Evolutionary conservation across 1,140 invertebrate genomes (phyloP), one percentile per base, ranked within the genome.

Genomic region (Drosophila ficusphila): DNA sequence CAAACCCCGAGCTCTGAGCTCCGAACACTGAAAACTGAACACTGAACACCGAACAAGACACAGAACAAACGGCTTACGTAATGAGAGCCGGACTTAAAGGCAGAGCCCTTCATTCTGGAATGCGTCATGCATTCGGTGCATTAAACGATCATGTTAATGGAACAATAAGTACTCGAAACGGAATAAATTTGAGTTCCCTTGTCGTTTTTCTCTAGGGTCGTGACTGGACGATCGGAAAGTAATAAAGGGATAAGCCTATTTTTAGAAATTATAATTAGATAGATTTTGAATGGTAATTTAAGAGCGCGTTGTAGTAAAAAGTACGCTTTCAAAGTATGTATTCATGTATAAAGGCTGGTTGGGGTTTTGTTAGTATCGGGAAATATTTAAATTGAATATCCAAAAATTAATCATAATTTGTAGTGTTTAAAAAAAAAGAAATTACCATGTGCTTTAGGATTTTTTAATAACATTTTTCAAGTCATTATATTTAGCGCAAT

Each of bases 21-120:
- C 27, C 27, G 9, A 31, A 11, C 29, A 11, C 29, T 0, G 27
- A 29, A 11, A 14, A 9, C 36, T 18, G 38, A 38, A 2, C 34
- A 16, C 34, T 14, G 11, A 21, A n/a, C 51, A 58, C 54, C 41
- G 31, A 76, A 48, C 39, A 52, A 41, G 58, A 33, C 39, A 29
- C 7, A 46, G 56, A 47, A 65, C 61, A 65, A 62, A 48, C 61
- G 56, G 34, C 60, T 67, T 67, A 27, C 62, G 61, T 67, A 67
- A 67, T 67, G 62, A 61, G 54, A 60, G 27, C 38, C 29, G 29
- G n/a, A 6, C 21, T 4, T 21, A 36, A 36, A 19, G 54, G 23
- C 23, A 47, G 42, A 51, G 27, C 21, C 53, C 64, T 57, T 33
- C 33, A 47, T 69, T 69, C 49, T 46, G 21, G 33, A 70, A 70